These are phyloP conservation scores for Myiozetetes cayanensis DNA, from an alignment of 2,113 vertebrate genomes.

Conservation along the genomic window DNA sequence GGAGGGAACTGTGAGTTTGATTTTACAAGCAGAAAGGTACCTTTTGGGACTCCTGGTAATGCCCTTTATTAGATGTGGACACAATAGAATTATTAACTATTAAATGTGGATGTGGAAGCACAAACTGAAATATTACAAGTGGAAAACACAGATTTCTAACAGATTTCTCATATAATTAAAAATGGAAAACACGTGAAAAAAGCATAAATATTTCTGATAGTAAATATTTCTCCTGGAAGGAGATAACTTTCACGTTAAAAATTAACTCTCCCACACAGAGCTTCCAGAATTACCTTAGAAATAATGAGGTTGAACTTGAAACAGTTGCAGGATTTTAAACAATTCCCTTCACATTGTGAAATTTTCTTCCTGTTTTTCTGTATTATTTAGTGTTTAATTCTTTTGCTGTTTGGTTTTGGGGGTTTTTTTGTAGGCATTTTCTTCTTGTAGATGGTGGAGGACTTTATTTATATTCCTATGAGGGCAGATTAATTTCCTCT, in stretches of 20 bases:
- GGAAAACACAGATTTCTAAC: background rate
- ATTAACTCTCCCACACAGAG: background rate
- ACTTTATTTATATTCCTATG: constrained; percentile 91
- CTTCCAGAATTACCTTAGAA: background rate
- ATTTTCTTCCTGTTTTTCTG: background rate
- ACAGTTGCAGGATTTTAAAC: background rate
- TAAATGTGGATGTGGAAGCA: background rate
- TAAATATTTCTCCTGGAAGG: background rate
- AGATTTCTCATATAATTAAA: background rate
- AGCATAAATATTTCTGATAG: background rate
- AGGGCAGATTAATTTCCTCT: constrained; percentile 89
- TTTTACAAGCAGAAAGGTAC: constrained; percentile 94
- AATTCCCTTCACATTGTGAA: background rate
- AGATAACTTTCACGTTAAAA: background rate
- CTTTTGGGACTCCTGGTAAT: background rate
- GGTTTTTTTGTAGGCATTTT: constrained; percentile 80
- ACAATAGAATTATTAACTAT: background rate
- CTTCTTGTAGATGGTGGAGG: constrained; percentile 91
- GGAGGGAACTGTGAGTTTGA: constrained; percentile 94
- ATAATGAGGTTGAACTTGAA: background rate
- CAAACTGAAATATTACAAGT: background rate
- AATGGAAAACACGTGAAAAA: background rate
- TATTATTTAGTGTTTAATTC: background rate
- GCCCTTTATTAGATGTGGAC: background rate
- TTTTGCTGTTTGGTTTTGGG: background rate